Percentiles rank a stretch among this genome's conserved stretches.
Evolutionary conservation across 2,888 invertebrate genomes (phyloP).

Genomic region (Microchrysa polita): DNA sequence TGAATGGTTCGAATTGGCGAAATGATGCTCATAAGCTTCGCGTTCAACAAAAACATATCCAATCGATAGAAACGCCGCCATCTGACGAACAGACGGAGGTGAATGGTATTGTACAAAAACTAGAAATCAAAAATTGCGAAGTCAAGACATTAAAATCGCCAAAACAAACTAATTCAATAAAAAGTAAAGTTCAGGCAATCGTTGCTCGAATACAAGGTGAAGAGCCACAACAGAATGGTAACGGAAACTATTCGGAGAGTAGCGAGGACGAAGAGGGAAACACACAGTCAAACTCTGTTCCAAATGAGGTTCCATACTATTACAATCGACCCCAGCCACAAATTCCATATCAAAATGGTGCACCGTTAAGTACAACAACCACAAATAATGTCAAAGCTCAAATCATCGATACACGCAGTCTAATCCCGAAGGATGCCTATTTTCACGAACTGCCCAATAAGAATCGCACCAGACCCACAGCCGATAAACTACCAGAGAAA

Average conservation of each 20-base stretch:
- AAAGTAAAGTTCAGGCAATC: conserved; percentile 57
- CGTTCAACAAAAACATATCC: conserved; percentile 37
- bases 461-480: conserved; percentile 50
- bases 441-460: conserved; percentile 70
- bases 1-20: conserved; percentile 52
- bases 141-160: conserved; percentile 57
- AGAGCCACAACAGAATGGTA: conserved; percentile 37
- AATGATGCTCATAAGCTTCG: conserved; percentile 50
- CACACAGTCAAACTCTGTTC: conserved; percentile 55
- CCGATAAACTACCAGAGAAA: conserved; percentile 50
- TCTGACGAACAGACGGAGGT: conserved; percentile 25
- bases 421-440: conserved; percentile 71
- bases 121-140: conserved; percentile 55
- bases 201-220: conserved; percentile 57
- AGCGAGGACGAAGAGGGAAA: conserved; percentile 68
- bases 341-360: conserved; percentile 48
- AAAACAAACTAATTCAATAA: conserved; percentile 50
- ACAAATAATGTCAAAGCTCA: conserved; percentile 34
- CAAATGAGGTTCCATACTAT: conserved; percentile 28
- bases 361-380: background rate
- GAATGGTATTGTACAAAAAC: conserved; percentile 46
- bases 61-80: background rate
- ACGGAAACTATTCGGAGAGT: conserved; percentile 68
- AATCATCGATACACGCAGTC: conserved; percentile 54
- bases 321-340: conserved; percentile 52